Evolutionary conservation across 1,140 invertebrate species (phyloP), one percentile per base, ranked within the genome.

Genomic region (Mizuhopecten yessoensis): DNA sequence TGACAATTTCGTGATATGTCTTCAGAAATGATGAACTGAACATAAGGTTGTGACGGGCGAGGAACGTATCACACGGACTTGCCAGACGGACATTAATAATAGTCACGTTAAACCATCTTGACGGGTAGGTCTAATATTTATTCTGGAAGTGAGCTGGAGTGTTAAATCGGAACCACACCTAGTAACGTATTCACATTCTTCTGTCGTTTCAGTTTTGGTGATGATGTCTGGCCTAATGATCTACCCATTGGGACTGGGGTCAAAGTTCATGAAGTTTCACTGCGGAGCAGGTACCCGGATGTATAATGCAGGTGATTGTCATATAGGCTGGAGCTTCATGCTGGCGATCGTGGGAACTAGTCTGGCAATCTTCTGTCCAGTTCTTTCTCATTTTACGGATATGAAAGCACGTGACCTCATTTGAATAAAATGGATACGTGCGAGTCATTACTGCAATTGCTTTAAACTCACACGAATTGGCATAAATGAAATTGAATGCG

Each of bases 301-400:
- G 17, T 97, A 95, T 92, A 88, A 95, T 17, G 86, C 95, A 2
- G 96, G 96, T 7, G 93, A 95, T 34, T 97, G 97, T 93, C 94
- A 96, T 87, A 91, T 97, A n/a, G 97, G 97, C 23, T 97, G 97
- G 96, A 95, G 95, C 36, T 97, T 97, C 93, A 95, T 96, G 92
- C 93, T 97, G 88, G 96, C 96, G 23, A 95, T 97, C n/a, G 95
- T 96, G 88, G 95, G 95, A 88, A 96, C 96, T 11, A 94, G 96
- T 11, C 90, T 97, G 33, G 94, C 96, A 0, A 94, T 96, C 87
- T 97, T 97, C 90, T 96, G 96, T 92, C 96, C 96, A 10, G 94
- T 97, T 87, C 94, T 97, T 29, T 93, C 95, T 23, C 94, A 94
- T 34, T 95, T 94, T 91, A 95, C 93, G 34, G 94, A 95, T 89